Evolutionary conservation across 2,113 vertebrate genomes (phyloP).

Genomic region (Reinhardtius hippoglossoides): DNA sequence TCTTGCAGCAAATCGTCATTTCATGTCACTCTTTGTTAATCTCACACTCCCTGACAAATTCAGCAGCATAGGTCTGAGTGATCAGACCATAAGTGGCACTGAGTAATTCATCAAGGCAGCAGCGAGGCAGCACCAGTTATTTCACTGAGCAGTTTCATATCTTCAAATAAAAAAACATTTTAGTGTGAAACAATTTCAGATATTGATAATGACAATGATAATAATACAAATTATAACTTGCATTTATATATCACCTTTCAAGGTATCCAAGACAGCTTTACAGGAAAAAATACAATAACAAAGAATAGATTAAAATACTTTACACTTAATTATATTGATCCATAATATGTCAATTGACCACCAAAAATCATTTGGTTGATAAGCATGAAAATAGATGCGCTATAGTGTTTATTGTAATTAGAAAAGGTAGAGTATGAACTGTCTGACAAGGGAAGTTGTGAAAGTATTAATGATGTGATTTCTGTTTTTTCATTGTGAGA

Average conservation of each 20-base stretch:
- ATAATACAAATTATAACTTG: too few species aligned
- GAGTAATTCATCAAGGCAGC: constrained; percentile 17
- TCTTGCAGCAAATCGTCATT: neutral
- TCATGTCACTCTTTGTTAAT: constrained; percentile 4
- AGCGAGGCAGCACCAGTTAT: too few species aligned
- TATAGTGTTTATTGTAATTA: neutral
- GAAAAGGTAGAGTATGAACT: neutral
- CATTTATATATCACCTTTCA: too few species aligned
- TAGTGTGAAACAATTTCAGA: too few species aligned
- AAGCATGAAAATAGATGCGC: constrained; percentile 1
- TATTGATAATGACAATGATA: too few species aligned
- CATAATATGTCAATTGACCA: neutral
- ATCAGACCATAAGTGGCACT: constrained; percentile 14
- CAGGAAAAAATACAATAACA: too few species aligned
- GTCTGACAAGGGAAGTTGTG: neutral
- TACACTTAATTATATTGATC: too few species aligned
- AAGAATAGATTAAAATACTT: too few species aligned
- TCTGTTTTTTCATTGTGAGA: constrained; percentile 15
- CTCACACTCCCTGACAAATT: constrained; percentile 14
- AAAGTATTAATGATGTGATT: constrained; percentile 1
- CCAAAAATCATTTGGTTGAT: neutral
- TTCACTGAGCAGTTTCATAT: too few species aligned
- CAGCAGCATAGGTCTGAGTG: constrained; percentile 21
- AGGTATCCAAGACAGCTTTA: too few species aligned
- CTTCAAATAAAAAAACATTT: too few species aligned